A percentile compares a stretch with the other conserved stretches of the same genome.
Conservation (phyloP, 2,888 invertebrate genomes). For the Nineta flava region DNA sequence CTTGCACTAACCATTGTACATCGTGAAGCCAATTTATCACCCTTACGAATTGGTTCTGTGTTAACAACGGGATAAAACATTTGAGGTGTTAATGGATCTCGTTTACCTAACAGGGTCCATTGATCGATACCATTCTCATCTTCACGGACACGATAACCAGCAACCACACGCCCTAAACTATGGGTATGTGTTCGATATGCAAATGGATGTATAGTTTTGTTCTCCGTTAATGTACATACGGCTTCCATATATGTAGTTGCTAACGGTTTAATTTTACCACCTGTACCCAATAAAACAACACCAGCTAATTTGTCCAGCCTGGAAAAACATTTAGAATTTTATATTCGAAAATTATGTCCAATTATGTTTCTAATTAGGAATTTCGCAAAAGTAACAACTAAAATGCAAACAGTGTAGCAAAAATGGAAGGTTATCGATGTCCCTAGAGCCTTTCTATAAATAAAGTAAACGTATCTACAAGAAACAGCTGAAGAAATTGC, state of each 20-base stretch:
- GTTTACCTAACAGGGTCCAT: slow-evolving; percentile 75
- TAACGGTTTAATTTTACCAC: slow-evolving; percentile 58
- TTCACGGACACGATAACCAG: slow-evolving; percentile 60
- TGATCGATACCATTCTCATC: slow-evolving; percentile 38
- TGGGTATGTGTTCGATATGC: slow-evolving; percentile 94
- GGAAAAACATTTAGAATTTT: slow-evolving; percentile 17
- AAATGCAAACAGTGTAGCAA: too few species aligned
- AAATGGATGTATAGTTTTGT: slow-evolving; percentile 82
- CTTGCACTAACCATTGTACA: slow-evolving; percentile 80
- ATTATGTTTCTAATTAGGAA: too few species aligned
- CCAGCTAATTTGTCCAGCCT: slow-evolving; percentile 81
- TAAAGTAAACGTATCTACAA: too few species aligned
- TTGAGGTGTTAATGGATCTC: slow-evolving; percentile 75
- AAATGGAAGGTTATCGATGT: too few species aligned
- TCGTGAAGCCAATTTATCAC: slow-evolving; percentile 71
- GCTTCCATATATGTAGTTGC: slow-evolving; percentile 76
- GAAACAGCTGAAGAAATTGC: too few species aligned
- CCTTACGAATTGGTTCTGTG: slow-evolving; percentile 41
- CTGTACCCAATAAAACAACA: slow-evolving; percentile 76
- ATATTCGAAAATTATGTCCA: too few species aligned
- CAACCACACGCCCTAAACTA: slow-evolving; percentile 61
- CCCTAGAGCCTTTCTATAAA: too few species aligned
- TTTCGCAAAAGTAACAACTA: too few species aligned
- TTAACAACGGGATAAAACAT: slow-evolving; percentile 81
- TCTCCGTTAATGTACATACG: slow-evolving; percentile 63